phyloP scores from a whole-genome alignment of 2,113 vertebrate species.

The Vidua chalybeata region DNA sequence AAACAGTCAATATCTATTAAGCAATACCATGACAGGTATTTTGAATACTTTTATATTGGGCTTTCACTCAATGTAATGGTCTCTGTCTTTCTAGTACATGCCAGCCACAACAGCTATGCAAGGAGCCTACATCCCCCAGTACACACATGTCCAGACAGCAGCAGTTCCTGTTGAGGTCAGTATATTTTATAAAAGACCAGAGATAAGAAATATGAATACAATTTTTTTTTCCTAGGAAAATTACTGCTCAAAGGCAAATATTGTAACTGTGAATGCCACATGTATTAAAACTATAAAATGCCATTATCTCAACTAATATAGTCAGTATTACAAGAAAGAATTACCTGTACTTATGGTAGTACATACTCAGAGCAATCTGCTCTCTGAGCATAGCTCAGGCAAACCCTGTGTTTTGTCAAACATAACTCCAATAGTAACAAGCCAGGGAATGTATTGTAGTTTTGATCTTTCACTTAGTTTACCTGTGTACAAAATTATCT shows the following conservation, averaged over 20 bases:
- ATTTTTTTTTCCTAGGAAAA: neutral
- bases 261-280: neutral
- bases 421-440: neutral
- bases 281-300: neutral
- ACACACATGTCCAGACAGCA: conserved; percentile 89
- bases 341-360: neutral
- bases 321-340: neutral
- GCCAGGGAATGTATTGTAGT: neutral
- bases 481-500: neutral
- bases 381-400: neutral
- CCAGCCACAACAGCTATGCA: conserved; percentile 92
- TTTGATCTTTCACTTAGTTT: neutral
- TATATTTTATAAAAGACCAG: conserved; percentile 24
- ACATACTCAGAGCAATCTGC: neutral
- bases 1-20: neutral
- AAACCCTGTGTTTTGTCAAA: neutral
- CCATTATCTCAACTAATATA: neutral
- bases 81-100: conserved; percentile 85
- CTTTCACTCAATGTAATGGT: neutral
- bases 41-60: neutral
- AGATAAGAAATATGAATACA: neutral
- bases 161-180: conserved; percentile 89
- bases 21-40: neutral
- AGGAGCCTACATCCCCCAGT: conserved; percentile 93
- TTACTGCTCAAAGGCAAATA: neutral